Base-by-base conservation (phyloP, 2,113 vertebrate genomes). In the Elephas maximus region DNA sequence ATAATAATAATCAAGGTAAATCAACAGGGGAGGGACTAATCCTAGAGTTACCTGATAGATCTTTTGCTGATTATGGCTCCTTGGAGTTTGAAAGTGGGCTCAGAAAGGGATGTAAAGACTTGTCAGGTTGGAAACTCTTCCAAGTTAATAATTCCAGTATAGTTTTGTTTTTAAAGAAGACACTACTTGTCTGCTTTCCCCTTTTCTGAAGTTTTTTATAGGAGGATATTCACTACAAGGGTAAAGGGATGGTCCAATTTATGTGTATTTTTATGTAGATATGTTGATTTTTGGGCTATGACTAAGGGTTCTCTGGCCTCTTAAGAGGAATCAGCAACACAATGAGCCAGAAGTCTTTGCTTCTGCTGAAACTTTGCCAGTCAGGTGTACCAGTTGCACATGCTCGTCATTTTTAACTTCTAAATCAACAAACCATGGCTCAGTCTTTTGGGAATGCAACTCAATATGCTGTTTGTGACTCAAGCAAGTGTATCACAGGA, bases 321-420 rank as follows among this genome's bases (percentile, higher is more conserved):
- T 78, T 82, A 51, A 83, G 80, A 74, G 93, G 90, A 30, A 28
- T 10, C 48, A 76, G 71, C 62, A 4, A 41, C 91, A 73, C 24
- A 60, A 62, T 62, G 37, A 48, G 53, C 51, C 45, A 30, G n/a
- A 63, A 69, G 65, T 41, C 24, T 81, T 71, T n/a, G 67, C 28
- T 44, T 85, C 65, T 67, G 69, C 73, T 53, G 78, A 60, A 88
- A 88, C 78, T 53, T 67, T 89, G 74, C 37, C 23, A 20, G 33
- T 67, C 81, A 83, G 76, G 65, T 74, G 69, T 83, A 78, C 62
- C 83, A 86, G 26, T 73, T 78, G 45, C 53, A 26, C 14, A 11
- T 63, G 45, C 51, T 90, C 45, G 57, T 85, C 83, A 88, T 93
- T 93, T 48, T 83, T 85, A 62, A 53, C 78, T 4, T 88, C 21